Percentiles rank a stretch among this genome's conserved stretches.
These are phyloP conservation scores for Phrynocephalus forsythii DNA, from an alignment of 2,797 vertebrate species.

Conservation along the genomic window DNA sequence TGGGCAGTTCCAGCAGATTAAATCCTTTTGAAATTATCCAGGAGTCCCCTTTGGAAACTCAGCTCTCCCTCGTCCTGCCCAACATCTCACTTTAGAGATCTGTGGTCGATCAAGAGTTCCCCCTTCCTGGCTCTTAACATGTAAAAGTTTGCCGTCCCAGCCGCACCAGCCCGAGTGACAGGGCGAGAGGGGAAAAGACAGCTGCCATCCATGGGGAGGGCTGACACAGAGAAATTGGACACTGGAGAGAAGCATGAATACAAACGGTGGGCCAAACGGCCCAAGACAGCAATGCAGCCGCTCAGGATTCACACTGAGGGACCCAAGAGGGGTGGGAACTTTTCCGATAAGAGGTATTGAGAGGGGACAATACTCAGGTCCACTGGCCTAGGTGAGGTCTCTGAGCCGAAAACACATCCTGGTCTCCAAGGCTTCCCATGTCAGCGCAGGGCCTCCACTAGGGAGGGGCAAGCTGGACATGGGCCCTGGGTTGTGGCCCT, in stretches of 20 bases:
- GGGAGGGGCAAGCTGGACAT: too few species aligned
- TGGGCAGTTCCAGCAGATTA: slow-evolving; percentile 30
- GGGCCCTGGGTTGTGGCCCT: too few species aligned
- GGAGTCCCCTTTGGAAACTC: not conserved
- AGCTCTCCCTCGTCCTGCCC: slow-evolving; percentile 45
- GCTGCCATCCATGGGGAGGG: slow-evolving; percentile 76
- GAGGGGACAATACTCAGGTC: not conserved
- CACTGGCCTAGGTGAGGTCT: not conserved
- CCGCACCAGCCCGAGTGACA: slow-evolving; percentile 74
- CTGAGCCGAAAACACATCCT: not conserved
- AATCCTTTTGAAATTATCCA: slow-evolving; percentile 32
- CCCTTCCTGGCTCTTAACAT: not conserved
- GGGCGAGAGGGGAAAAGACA: slow-evolving; percentile 75
- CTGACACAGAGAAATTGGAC: slow-evolving; percentile 84
- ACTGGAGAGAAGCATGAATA: slow-evolving; percentile 41
- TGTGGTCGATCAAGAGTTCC: slow-evolving; percentile 35
- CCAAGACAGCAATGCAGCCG: not conserved
- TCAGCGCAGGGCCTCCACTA: not conserved
- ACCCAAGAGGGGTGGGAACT: not conserved
- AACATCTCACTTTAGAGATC: slow-evolving; percentile 52
- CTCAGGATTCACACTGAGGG: not conserved
- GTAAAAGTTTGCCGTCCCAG: slow-evolving; percentile 40
- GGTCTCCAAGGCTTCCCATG: too few species aligned
- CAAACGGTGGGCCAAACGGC: not conserved
- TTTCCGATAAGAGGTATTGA: not conserved